Conservation (phyloP, 2,888 invertebrate genomes). For the Synergus laeviventris region DNA sequence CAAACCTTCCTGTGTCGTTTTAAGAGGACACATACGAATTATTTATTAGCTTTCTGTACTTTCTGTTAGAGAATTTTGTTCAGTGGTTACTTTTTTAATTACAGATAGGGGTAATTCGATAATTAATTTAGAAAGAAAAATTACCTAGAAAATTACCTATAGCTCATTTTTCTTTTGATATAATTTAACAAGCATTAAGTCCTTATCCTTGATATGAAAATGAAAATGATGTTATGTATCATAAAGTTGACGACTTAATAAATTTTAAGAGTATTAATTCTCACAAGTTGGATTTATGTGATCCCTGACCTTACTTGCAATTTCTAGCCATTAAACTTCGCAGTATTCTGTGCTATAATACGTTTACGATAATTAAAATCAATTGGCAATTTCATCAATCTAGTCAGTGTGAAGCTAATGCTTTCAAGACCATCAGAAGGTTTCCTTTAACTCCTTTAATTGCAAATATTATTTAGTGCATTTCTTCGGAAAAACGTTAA, state of each 20-base stretch:
- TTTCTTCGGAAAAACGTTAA: background rate
- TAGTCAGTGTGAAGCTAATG: background rate
- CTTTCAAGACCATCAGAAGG: background rate
- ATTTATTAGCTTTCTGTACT: no score
- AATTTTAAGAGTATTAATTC: background rate
- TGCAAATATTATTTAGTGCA: background rate
- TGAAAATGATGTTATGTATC: background rate
- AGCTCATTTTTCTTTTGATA: no score
- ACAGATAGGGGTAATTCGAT: no score
- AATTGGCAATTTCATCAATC: slow-evolving; percentile 19
- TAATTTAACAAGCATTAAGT: background rate
- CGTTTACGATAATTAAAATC: slow-evolving; percentile 14
- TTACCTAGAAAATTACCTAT: no score
- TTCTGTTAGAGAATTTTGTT: no score
- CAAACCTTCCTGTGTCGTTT: no score
- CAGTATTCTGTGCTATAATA: slow-evolving; percentile 5
- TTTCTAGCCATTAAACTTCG: slow-evolving; percentile 1
- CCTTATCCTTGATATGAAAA: background rate
- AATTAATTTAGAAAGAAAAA: no score
- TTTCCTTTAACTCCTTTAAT: no score
- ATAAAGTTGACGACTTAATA: background rate
- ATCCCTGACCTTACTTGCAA: slow-evolving; percentile 15
- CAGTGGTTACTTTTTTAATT: no score
- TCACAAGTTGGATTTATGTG: background rate
- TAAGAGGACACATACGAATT: no score